These are phyloP conservation scores for Recurvirostra avosetta DNA, from an alignment of 2,113 vertebrate genomes.

Conservation along the genomic window DNA sequence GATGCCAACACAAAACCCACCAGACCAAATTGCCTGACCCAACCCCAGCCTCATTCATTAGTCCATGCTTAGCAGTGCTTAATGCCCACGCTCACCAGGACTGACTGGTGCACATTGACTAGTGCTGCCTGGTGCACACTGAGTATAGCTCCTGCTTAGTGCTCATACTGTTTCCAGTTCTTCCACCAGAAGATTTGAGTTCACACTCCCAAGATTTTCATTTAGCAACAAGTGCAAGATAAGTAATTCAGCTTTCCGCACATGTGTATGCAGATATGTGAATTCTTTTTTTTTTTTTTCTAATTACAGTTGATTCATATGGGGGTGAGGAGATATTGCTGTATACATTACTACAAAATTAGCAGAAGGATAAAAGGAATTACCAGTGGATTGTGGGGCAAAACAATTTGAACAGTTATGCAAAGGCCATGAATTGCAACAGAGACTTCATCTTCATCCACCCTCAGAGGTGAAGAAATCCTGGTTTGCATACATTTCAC, in stretches of 20 bases:
- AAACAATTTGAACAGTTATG: not conserved
- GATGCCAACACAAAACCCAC: not conserved
- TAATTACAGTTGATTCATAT: not conserved
- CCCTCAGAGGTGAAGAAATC: not conserved
- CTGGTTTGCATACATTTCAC: not conserved
- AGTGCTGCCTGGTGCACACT: too few species aligned
- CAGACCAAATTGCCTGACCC: not conserved
- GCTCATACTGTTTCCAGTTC: not conserved
- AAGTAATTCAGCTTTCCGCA: not conserved
- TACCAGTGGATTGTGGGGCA: not conserved
- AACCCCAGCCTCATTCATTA: not conserved
- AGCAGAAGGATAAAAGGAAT: not conserved
- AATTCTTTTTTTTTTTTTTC: not conserved
- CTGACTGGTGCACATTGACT: not conserved
- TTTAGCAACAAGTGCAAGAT: not conserved
- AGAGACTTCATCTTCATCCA: not conserved
- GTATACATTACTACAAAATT: not conserved
- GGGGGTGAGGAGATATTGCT: not conserved
- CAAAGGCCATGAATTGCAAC: not conserved
- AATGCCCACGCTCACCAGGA: rapidly evolving
- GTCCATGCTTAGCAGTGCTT: not conserved
- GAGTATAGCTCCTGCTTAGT: not conserved
- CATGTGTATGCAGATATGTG: rapidly evolving
- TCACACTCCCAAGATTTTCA: not conserved
- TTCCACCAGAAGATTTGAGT: not conserved